Base-by-base conservation (phyloP, 2,888 invertebrate genomes). In the Stenurella melanura region DNA sequence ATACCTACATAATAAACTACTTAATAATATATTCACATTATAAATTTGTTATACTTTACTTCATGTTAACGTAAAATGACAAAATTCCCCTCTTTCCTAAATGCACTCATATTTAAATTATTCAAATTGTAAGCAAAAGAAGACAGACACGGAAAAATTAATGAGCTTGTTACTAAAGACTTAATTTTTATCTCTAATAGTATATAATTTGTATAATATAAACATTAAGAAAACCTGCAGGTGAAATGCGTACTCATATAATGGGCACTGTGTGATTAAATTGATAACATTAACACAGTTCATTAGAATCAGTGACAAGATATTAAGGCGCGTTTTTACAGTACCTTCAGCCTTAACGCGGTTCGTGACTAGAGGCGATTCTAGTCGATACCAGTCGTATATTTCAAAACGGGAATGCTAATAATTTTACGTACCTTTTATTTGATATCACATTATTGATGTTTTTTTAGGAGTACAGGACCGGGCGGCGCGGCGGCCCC, bases 111-210 rank as follows among this genome's bases (percentile, higher is more conserved):
- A 50, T n/a, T 50, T n/a, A 50, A 50, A 50, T 50, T 50, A 50
- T 50, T 15, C n/a, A 50, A 50, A 50, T 50, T 15, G 4, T n/a
- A 1, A 50, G 50, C 50, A 50, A 50, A 50, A 50, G 50, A n/a
- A 50, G 50, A 50, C 50, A 50, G 50, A 50, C n/a, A 50, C 6
- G n/a, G 50, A 50, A 50, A 50, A 50, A 50, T 50, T 50, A 50
- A 50, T 50, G 50, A 50, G 50, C 50, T 50, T 50, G 50, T 50
- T 50, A 50, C 50, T 50, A 50, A 50, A 50, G 50, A 50, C 50
- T 50, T 50, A 50, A 50, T 50, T 50, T 50, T 50, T 50, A 50
- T 50, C 50, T 50, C 50, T 50, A 50, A 50, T 50, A 50, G 50
- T 50, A 50, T 50, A 50, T 50, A 50, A 50, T 50, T 50, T 50